These are phyloP conservation scores for Cataglyphis albicans DNA, from an alignment of 2,888 invertebrate species.

Conservation along the genomic window DNA sequence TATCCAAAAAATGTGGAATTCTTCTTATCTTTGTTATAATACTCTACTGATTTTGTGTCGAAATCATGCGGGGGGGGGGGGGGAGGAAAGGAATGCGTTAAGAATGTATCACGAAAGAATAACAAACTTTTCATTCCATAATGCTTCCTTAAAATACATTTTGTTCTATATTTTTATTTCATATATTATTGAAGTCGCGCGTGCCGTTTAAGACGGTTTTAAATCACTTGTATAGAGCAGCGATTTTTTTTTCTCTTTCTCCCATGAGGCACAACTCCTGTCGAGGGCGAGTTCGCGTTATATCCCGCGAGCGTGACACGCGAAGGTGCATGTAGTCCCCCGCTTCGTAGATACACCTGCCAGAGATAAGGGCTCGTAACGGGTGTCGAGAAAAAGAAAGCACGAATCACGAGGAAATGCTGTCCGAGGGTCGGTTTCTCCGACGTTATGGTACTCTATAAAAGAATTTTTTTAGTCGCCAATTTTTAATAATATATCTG, in stretches of 20 bases:
- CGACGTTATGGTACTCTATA: neutral
- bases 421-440: conserved; percentile 17
- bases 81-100: neutral
- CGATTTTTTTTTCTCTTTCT: conserved; percentile 18
- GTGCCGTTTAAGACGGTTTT: neutral
- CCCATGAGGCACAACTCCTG: neutral
- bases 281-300: conserved; percentile 50
- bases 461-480: conserved; percentile 10
- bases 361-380: conserved; percentile 67
- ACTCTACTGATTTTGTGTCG: neutral
- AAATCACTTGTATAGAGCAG: conserved; percentile 18
- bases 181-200: neutral
- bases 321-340: conserved; percentile 72
- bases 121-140: neutral
- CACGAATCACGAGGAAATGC: conserved; percentile 37
- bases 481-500: conserved; percentile 11
- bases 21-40: neutral
- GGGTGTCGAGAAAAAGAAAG: conserved; percentile 53
- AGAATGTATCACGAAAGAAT: neutral
- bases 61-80: neutral
- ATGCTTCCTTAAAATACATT: neutral
- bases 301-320: conserved; percentile 65
- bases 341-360: conserved; percentile 63
- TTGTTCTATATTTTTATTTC: neutral
- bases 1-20: too few species aligned